Evolutionary conservation across 1,140 invertebrate species (phyloP).

Genomic region (Venturia canescens): DNA sequence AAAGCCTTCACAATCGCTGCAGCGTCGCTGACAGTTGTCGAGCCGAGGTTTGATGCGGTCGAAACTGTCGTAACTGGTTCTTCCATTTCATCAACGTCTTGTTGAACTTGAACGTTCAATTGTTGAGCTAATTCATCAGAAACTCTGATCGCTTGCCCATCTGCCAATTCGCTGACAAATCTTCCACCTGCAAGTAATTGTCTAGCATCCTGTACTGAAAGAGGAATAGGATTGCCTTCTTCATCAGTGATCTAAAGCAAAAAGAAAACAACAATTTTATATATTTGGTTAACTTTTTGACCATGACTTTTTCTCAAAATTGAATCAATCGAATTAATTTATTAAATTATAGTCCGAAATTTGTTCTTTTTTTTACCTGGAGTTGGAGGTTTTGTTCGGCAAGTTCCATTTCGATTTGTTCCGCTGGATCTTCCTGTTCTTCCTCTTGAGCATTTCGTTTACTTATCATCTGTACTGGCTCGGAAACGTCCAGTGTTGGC

Average conservation of each 20-base stretch:
- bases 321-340: not conserved
- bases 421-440: slow-evolving; percentile 51
- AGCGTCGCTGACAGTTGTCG: slow-evolving; percentile 61
- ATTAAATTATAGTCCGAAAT: not conserved
- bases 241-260: slow-evolving; percentile 80
- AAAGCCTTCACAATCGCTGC: slow-evolving; percentile 68
- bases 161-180: slow-evolving; percentile 73
- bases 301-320: not conserved
- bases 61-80: slow-evolving; percentile 4
- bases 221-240: slow-evolving; percentile 82
- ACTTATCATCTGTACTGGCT: slow-evolving; percentile 55
- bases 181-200: slow-evolving; percentile 76
- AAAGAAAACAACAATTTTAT: slow-evolving; percentile 20
- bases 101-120: slow-evolving; percentile 58
- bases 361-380: slow-evolving; percentile 62
- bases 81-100: slow-evolving; percentile 54
- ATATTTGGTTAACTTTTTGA: not conserved
- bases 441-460: slow-evolving; percentile 56
- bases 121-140: slow-evolving; percentile 60
- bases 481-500: slow-evolving; percentile 60
- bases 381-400: slow-evolving; percentile 70
- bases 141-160: slow-evolving; percentile 72
- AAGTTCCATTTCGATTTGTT: slow-evolving; percentile 61
- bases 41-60: slow-evolving; percentile 30
- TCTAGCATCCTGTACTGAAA: slow-evolving; percentile 82